Conservation (phyloP, 2,888 invertebrate genomes). For the Catocala sponsa region DNA sequence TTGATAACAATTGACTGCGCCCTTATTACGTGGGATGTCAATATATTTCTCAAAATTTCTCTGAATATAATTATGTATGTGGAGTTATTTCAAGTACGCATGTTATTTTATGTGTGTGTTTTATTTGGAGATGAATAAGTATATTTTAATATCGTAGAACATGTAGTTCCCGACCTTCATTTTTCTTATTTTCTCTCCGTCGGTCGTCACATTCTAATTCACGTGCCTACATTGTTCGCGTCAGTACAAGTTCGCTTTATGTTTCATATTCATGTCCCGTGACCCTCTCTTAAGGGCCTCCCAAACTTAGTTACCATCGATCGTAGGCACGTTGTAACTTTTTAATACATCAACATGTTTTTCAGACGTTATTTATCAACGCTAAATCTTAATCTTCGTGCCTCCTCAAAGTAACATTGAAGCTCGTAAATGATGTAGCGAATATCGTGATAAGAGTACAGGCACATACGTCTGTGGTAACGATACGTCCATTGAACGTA, state of each 20-base stretch:
- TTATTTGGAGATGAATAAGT: neutral
- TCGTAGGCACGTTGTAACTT: slow-evolving; percentile 46
- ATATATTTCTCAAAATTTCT: too few relatives aligned
- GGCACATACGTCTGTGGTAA: slow-evolving; percentile 58
- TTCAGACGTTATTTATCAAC: slow-evolving; percentile 39
- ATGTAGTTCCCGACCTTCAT: neutral
- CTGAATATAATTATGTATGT: too few relatives aligned
- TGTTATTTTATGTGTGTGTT: too few relatives aligned
- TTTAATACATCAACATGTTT: slow-evolving; percentile 21
- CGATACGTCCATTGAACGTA: slow-evolving; percentile 65
- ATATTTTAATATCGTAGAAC: neutral
- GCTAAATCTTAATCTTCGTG: slow-evolving; percentile 46
- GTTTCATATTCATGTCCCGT: slow-evolving; percentile 51
- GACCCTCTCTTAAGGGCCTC: slow-evolving; percentile 47
- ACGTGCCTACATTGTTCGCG: slow-evolving; percentile 21
- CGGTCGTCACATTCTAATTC: neutral
- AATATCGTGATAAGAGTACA: slow-evolving; percentile 70
- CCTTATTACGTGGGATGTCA: too few relatives aligned
- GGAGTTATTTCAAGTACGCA: too few relatives aligned
- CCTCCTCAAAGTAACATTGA: slow-evolving; percentile 44
- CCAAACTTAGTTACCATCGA: slow-evolving; percentile 60
- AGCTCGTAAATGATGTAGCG: slow-evolving; percentile 55
- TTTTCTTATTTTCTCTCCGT: neutral
- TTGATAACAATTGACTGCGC: too few relatives aligned
- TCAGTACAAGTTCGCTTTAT: slow-evolving; percentile 38